A percentile compares a stretch with the other conserved stretches of the same genome.
phyloP scores from a whole-genome alignment of 2,888 invertebrate genomes.

The Andrena bucephala region DNA sequence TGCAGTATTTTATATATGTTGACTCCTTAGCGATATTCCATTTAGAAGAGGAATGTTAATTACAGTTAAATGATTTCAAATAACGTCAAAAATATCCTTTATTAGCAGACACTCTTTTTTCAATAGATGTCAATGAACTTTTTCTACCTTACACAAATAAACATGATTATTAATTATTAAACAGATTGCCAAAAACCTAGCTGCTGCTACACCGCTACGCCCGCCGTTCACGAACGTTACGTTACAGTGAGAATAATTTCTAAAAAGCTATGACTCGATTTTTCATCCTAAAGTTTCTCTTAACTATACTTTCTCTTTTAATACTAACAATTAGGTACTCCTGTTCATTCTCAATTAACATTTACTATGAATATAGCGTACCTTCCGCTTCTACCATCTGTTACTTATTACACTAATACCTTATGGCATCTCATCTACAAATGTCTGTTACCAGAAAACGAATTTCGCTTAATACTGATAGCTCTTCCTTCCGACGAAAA shows the following conservation, averaged over 20 bases:
- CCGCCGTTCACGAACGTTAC: slow-evolving; percentile 26
- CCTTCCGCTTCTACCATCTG: slow-evolving; percentile 16
- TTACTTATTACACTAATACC: slow-evolving; percentile 49
- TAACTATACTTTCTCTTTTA: slow-evolving; percentile 27
- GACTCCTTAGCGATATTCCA: neutral
- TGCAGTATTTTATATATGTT: neutral
- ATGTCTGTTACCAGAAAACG: slow-evolving; percentile 41
- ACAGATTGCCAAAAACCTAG: slow-evolving; percentile 27
- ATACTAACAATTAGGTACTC: slow-evolving; percentile 49
- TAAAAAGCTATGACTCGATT: slow-evolving; percentile 47
- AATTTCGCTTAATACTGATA: slow-evolving; percentile 57
- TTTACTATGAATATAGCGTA: slow-evolving; percentile 32
- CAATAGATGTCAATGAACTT: slow-evolving; percentile 22
- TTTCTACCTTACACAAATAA: slow-evolving; percentile 28
- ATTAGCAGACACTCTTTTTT: slow-evolving; percentile 38
- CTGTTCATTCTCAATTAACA: slow-evolving; percentile 21
- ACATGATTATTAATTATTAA: slow-evolving; percentile 40
- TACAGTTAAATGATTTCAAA: slow-evolving; percentile 6
- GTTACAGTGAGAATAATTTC: slow-evolving; percentile 30
- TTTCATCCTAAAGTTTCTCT: slow-evolving; percentile 30
- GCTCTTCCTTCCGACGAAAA: slow-evolving; percentile 33
- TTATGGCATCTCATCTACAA: slow-evolving; percentile 54
- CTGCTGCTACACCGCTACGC: slow-evolving; percentile 25
- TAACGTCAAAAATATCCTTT: slow-evolving; percentile 44
- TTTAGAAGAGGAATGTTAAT: neutral